These are phyloP conservation scores for Daktulosphaira vitifoliae DNA, from an alignment of 1,140 invertebrate species.

Conservation along the genomic window DNA sequence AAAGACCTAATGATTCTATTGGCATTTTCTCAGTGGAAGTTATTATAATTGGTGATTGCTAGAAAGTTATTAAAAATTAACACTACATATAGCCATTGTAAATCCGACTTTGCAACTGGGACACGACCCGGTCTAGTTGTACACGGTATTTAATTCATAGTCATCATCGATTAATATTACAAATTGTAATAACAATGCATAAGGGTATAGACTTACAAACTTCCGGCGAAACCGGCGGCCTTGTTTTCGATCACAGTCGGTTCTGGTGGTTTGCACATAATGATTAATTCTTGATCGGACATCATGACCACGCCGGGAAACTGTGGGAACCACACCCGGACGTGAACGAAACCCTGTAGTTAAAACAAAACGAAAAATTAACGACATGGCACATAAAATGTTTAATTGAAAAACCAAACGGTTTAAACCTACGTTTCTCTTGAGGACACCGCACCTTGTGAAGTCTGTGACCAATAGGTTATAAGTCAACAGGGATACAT, in stretches of 20 bases:
- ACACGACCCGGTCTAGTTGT: no score
- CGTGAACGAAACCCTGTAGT: constrained; percentile 69
- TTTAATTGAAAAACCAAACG: not conserved
- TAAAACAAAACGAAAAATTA: no score
- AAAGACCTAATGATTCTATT: no score
- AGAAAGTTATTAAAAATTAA: no score
- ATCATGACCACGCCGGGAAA: constrained; percentile 80
- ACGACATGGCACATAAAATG: no score
- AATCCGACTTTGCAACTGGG: no score
- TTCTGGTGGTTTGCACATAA: constrained; percentile 82
- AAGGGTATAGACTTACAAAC: constrained; percentile 59
- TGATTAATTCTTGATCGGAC: constrained; percentile 77
- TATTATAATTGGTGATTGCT: no score
- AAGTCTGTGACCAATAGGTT: constrained; percentile 68
- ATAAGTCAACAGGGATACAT: constrained; percentile 61
- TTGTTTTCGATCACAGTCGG: constrained; percentile 75
- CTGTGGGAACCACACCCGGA: constrained; percentile 79
- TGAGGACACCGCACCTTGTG: constrained; percentile 68
- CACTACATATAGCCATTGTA: no score
- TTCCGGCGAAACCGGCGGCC: constrained; percentile 78
- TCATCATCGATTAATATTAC: no score
- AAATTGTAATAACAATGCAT: no score
- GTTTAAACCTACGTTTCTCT: constrained; percentile 62
- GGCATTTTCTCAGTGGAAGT: no score
- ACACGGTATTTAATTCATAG: no score